These are phyloP conservation scores for Papilio gigon DNA, from an alignment of 2,888 invertebrate genomes.

Conservation along the genomic window DNA sequence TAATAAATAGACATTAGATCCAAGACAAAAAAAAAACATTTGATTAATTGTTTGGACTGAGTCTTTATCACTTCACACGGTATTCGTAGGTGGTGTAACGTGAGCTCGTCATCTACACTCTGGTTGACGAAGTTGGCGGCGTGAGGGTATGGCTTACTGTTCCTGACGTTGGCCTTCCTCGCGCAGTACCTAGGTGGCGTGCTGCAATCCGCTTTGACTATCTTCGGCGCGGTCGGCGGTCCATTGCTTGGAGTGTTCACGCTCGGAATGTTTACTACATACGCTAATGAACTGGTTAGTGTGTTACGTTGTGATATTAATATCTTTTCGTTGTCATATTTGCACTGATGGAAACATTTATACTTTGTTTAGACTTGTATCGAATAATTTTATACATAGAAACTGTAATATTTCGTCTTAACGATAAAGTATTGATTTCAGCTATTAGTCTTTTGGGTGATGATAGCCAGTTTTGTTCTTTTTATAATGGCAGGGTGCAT, in stretches of 20 bases:
- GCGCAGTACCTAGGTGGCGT: conserved; percentile 92
- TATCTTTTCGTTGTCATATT: not conserved
- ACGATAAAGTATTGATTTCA: too few species aligned
- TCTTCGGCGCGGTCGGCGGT: conserved; percentile 94
- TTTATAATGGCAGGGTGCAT: conserved; percentile 83
- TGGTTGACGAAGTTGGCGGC: conserved; percentile 87
- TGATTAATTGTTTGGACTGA: too few species aligned
- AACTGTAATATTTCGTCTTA: too few species aligned
- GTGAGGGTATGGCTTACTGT: conserved; percentile 87
- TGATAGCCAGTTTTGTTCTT: too few species aligned
- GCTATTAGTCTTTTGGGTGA: too few species aligned
- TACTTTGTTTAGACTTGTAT: too few species aligned
- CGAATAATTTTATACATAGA: too few species aligned
- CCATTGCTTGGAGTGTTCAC: conserved; percentile 92
- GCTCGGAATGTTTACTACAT: conserved; percentile 90
- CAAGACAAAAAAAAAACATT: too few species aligned
- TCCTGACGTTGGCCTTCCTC: conserved; percentile 90
- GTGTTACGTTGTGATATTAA: not conserved
- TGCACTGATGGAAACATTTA: not conserved
- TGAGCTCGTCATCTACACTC: conserved; percentile 65
- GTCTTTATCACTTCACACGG: not conserved
- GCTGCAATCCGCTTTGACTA: conserved; percentile 92
- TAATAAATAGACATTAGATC: too few species aligned
- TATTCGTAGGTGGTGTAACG: conserved; percentile 62
- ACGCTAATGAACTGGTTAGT: conserved; percentile 86